A percentile compares a stretch with the other conserved stretches of the same genome.
These are phyloP conservation scores for Platygyra sinensis DNA, from an alignment of 64 coral and sea anemone species.

Conservation along the genomic window DNA sequence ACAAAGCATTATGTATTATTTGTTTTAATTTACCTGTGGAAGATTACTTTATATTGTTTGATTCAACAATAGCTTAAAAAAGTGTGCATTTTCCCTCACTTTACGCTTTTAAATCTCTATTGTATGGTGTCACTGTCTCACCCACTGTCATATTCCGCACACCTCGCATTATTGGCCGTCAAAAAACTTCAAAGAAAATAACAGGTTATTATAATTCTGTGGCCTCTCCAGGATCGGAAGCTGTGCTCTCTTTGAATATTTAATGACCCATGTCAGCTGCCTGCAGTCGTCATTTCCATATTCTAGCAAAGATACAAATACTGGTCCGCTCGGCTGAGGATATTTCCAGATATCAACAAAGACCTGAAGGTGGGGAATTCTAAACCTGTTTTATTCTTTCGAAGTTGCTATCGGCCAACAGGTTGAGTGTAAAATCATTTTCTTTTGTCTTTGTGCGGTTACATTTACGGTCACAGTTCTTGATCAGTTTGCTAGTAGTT, in stretches of 20 bases:
- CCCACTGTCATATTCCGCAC: neutral
- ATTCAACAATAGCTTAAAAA: neutral
- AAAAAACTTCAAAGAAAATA: neutral
- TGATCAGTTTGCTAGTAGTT: neutral
- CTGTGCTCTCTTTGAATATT: conserved; percentile 20
- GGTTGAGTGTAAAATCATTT: neutral
- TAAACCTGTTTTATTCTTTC: neutral
- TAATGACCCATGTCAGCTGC: conserved; percentile 27
- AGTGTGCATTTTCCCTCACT: neutral
- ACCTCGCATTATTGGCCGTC: neutral
- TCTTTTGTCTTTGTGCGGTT: neutral
- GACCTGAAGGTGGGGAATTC: neutral
- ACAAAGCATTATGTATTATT: neutral
- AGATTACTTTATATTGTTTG: neutral
- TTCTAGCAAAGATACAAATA: neutral
- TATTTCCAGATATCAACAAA: neutral
- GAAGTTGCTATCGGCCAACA: neutral
- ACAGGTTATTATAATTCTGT: neutral
- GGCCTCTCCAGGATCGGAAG: neutral
- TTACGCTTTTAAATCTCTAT: neutral
- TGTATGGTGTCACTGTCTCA: neutral
- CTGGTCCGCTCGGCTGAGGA: neutral
- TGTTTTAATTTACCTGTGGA: neutral
- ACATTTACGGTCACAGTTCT: neutral
- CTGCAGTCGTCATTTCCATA: neutral